Percentiles rank a stretch among this genome's conserved stretches.
Conservation (phyloP, 2,888 invertebrate genomes). For the Phyllotreta striolata region DNA sequence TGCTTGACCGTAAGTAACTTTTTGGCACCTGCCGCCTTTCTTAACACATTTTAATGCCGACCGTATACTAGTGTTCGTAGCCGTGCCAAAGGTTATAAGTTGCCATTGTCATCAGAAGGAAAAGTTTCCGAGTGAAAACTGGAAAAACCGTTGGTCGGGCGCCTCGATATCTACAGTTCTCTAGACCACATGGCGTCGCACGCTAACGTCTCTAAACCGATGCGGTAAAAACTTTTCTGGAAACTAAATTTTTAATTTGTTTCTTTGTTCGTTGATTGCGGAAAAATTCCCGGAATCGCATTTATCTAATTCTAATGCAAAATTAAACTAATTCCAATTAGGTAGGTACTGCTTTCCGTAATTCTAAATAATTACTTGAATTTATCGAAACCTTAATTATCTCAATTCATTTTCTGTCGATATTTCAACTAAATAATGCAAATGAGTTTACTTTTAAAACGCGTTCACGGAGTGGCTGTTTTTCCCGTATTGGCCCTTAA, state of each 20-base stretch:
- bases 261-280: constrained; percentile 8
- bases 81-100: constrained; percentile 20
- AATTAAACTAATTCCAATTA: background rate
- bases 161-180: constrained; percentile 11
- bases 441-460: too few species aligned
- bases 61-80: constrained; percentile 9
- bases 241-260: constrained; percentile 9
- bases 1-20: constrained; percentile 1
- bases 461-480: background rate
- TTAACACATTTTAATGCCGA: constrained; percentile 2
- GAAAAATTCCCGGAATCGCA: constrained; percentile 1
- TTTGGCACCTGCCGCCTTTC: constrained; percentile 11
- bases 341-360: background rate
- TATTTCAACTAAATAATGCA: too few species aligned
- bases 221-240: constrained; percentile 8
- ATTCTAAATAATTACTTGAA: too few species aligned
- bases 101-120: constrained; percentile 12
- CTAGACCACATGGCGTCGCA: constrained; percentile 21
- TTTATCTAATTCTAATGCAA: constrained; percentile 15
- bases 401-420: background rate
- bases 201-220: constrained; percentile 4
- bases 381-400: background rate
- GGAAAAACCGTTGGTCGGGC: constrained; percentile 15
- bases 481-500: constrained; percentile 3
- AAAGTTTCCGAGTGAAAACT: constrained; percentile 12